Percentiles rank a stretch among this genome's conserved stretches.
These are phyloP conservation scores for Formica aserva DNA, from an alignment of 2,888 invertebrate genomes.

Conservation along the genomic window DNA sequence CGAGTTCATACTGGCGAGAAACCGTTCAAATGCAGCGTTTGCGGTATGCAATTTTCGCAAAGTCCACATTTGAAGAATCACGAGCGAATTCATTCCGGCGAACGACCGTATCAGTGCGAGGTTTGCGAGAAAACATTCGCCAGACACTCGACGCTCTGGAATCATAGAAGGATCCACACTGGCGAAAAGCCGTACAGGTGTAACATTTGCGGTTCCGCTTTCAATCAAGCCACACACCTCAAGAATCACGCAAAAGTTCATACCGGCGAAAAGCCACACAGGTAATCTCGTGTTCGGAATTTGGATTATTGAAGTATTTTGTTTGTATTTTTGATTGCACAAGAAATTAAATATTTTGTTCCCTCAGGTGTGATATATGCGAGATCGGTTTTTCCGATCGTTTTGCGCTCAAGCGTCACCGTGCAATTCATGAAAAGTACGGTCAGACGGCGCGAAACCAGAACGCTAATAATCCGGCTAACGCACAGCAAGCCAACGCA, in stretches of 20 bases:
- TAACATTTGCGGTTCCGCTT: constrained; percentile 90
- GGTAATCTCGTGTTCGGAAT: constrained; percentile 85
- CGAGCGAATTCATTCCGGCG: constrained; percentile 95
- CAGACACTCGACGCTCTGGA: constrained; percentile 95
- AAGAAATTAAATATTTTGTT: not conserved
- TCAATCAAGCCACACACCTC: constrained; percentile 95
- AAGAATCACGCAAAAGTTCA: constrained; percentile 94
- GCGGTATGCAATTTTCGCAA: constrained; percentile 96
- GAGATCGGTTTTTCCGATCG: constrained; percentile 95
- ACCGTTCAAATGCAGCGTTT: constrained; percentile 91
- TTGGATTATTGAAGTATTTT: not conserved
- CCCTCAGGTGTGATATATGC: constrained; percentile 92
- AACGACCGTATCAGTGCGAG: constrained; percentile 95
- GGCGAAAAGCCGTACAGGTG: constrained; percentile 93
- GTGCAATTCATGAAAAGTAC: constrained; percentile 95
- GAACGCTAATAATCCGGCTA: constrained; percentile 85
- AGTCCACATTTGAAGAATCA: constrained; percentile 96
- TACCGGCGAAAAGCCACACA: constrained; percentile 89
- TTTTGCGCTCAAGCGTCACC: constrained; percentile 94
- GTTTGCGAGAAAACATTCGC: constrained; percentile 96
- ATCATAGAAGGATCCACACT: constrained; percentile 95
- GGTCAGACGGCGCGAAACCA: constrained; percentile 88
- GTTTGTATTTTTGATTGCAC: not conserved
- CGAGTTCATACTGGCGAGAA: constrained; percentile 93
- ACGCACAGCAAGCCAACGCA: constrained; percentile 86